A percentile compares a stretch with the other conserved stretches of the same genome.
Evolutionary conservation across 2,888 invertebrate genomes (phyloP).

Genomic region (Stenodema calcarata): DNA sequence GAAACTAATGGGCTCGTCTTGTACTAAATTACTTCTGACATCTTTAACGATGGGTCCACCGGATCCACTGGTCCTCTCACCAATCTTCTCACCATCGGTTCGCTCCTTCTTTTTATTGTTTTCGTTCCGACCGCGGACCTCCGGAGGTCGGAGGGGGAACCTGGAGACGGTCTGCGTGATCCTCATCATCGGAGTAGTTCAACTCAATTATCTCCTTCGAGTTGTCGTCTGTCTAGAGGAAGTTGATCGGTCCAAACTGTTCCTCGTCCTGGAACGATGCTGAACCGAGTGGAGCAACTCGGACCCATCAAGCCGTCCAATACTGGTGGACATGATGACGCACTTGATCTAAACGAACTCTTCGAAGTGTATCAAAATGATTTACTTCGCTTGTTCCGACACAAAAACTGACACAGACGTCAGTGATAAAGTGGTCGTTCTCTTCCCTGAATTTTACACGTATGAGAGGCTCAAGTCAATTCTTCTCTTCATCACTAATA

Average conservation of each 20-base stretch:
- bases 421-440: too few species aligned
- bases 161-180: not conserved
- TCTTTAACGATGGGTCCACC: conserved; percentile 21
- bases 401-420: too few species aligned
- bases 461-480: too few species aligned
- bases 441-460: too few species aligned
- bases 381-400: too few species aligned
- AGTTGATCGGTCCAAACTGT: not conserved
- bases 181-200: not conserved
- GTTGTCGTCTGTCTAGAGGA: not conserved
- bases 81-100: conserved; percentile 27
- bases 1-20: conserved; percentile 30
- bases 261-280: not conserved
- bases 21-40: conserved; percentile 36
- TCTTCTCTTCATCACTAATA: too few species aligned
- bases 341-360: too few species aligned
- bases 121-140: not conserved
- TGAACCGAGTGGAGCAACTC: not conserved
- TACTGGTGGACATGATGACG: too few species aligned
- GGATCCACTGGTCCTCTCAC: not conserved
- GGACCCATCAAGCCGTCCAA: too few species aligned
- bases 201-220: not conserved
- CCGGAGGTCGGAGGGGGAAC: not conserved
- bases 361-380: too few species aligned
- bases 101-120: conserved; percentile 2